These are phyloP conservation scores for Poeciliopsis turrubarensis DNA, from an alignment of 2,113 vertebrate species.

Conservation along the genomic window DNA sequence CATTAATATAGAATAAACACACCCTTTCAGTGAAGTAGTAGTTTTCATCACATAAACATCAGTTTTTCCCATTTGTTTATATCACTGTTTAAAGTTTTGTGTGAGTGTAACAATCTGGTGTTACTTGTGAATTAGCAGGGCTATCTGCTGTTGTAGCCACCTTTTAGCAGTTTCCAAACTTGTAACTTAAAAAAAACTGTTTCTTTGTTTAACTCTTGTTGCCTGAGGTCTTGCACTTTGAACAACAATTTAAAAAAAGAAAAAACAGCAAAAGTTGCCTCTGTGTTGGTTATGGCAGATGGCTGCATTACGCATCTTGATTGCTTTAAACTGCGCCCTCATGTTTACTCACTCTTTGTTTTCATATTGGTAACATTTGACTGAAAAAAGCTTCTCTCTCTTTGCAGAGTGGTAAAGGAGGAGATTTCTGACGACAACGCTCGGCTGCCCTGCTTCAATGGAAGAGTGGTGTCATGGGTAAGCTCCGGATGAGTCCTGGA, in stretches of 20 bases:
- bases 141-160: neutral
- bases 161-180: neutral
- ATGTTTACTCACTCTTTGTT: constrained; percentile 46
- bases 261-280: constrained; percentile 4
- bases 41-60: neutral
- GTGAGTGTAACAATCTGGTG: neutral
- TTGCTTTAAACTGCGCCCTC: neutral
- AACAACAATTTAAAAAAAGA: neutral
- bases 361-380: constrained; percentile 55
- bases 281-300: constrained; percentile 12
- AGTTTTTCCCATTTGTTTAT: neutral
- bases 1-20: neutral
- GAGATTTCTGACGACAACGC: constrained; percentile 97
- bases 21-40: neutral
- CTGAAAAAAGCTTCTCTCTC: constrained; percentile 58
- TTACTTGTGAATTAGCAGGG: neutral
- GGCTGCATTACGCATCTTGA: constrained; percentile 18
- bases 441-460: constrained; percentile 97
- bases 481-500: constrained; percentile 58
- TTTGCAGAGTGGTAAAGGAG: constrained; percentile 95
- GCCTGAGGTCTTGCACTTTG: neutral
- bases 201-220: neutral
- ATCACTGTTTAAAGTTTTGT: neutral
- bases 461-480: constrained; percentile 98
- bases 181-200: neutral